phyloP scores from a whole-genome alignment of 1,140 invertebrate genomes.

The Caenorhabditis remanei region DNA sequence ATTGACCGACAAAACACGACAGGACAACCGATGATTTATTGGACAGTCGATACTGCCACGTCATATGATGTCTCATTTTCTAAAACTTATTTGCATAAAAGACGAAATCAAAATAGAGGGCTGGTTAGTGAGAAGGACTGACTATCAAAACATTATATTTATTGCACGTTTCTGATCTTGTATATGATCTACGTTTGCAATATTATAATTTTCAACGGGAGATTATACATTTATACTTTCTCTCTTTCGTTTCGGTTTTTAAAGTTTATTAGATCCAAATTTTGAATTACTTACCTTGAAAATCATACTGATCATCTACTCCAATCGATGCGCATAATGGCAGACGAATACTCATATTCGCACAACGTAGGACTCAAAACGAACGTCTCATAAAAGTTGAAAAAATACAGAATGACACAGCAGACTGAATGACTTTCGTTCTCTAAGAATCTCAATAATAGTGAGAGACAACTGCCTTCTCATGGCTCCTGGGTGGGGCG shows the following conservation, averaged over 20 bases:
- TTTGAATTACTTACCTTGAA: slow-evolving; percentile 4
- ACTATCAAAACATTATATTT: too few species aligned
- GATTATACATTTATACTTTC: too few species aligned
- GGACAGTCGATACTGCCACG: background rate
- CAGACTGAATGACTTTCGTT: slow-evolving; percentile 36
- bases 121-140: too few species aligned
- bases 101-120: background rate
- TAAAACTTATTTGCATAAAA: background rate
- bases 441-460: slow-evolving; percentile 8
- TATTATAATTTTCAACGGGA: too few species aligned
- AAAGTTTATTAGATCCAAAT: too few species aligned
- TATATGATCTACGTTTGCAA: too few species aligned
- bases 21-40: background rate
- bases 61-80: background rate
- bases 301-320: slow-evolving; percentile 47
- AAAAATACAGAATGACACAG: slow-evolving; percentile 6
- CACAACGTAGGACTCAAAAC: background rate
- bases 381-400: background rate
- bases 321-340: slow-evolving; percentile 45
- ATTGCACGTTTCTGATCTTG: too few species aligned
- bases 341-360: slow-evolving; percentile 43
- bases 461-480: slow-evolving; percentile 49
- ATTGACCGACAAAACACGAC: background rate
- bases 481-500: slow-evolving; percentile 49
- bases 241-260: too few species aligned